phyloP scores from a whole-genome alignment of 2,888 invertebrate genomes.

The Campoletis raptor region DNA sequence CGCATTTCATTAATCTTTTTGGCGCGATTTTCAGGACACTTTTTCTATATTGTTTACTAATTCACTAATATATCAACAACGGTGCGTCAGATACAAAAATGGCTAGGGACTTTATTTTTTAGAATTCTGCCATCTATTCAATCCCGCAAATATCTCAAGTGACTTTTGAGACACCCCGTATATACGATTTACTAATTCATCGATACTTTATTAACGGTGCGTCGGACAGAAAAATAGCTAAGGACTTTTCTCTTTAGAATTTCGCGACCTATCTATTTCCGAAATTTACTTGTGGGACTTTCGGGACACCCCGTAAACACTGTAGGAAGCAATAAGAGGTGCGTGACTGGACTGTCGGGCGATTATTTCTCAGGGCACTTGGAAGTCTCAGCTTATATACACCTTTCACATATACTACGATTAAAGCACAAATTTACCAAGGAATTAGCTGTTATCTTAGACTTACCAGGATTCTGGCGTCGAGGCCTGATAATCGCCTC shows the following conservation, averaged over 20 bases:
- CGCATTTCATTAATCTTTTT: background rate
- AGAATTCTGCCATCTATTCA: background rate
- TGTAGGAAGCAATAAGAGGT: slow-evolving; percentile 32
- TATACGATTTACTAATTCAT: no score
- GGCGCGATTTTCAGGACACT: background rate
- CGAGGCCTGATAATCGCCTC: slow-evolving; percentile 69
- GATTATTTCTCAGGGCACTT: slow-evolving; percentile 70
- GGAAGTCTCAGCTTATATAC: slow-evolving; percentile 57
- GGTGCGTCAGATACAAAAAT: background rate
- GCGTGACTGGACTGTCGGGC: slow-evolving; percentile 68
- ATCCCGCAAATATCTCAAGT: background rate
- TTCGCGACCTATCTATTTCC: background rate
- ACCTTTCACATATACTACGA: slow-evolving; percentile 36
- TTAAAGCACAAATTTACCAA: slow-evolving; percentile 67
- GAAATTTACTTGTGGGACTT: background rate
- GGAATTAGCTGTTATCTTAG: slow-evolving; percentile 70
- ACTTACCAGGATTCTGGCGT: slow-evolving; percentile 47
- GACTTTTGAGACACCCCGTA: background rate
- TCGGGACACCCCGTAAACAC: slow-evolving; percentile 10
- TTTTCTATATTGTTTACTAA: background rate
- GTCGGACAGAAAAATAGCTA: background rate
- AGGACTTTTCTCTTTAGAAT: background rate
- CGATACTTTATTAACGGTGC: background rate
- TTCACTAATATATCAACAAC: background rate
- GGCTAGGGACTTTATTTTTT: background rate